Conservation (phyloP, 2,888 invertebrate genomes). For the Dendrolimus houi region DNA sequence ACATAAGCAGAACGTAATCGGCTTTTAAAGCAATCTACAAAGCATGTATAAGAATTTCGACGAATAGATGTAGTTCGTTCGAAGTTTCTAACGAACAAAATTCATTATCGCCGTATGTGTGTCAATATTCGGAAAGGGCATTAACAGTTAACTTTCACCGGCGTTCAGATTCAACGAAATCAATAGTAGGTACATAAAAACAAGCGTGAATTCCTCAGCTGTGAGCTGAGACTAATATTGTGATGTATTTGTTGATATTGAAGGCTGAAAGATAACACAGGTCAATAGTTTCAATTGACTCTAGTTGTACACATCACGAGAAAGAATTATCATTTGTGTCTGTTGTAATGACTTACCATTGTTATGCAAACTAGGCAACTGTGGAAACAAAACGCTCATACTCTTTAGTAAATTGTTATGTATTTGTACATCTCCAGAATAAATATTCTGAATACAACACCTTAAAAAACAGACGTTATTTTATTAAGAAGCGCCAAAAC, state of each 20-base stretch:
- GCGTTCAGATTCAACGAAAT: too few species aligned
- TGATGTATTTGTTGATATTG: neutral
- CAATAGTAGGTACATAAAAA: constrained; percentile 1
- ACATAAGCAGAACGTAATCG: too few species aligned
- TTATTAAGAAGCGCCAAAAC: too few species aligned
- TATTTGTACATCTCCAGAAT: too few species aligned
- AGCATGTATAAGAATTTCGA: too few species aligned
- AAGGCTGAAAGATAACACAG: constrained; percentile 22
- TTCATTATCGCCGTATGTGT: neutral
- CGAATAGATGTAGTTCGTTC: neutral
- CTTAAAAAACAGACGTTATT: too few species aligned
- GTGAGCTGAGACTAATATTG: neutral
- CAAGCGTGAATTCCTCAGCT: neutral
- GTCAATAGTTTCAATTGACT: constrained; percentile 48
- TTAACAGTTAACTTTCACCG: neutral
- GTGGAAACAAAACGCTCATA: too few species aligned
- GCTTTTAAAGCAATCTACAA: too few species aligned
- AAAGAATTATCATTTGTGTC: neutral
- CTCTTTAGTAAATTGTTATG: too few species aligned
- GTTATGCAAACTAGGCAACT: neutral
- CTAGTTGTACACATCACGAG: constrained; percentile 18
- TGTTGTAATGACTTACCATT: constrained; percentile 1
- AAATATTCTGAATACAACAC: too few species aligned
- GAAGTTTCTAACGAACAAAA: too few species aligned
- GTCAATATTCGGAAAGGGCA: constrained; percentile 3